These are phyloP conservation scores for Caenorhabditis remanei DNA, from an alignment of 1,140 invertebrate genomes.

Conservation along the genomic window DNA sequence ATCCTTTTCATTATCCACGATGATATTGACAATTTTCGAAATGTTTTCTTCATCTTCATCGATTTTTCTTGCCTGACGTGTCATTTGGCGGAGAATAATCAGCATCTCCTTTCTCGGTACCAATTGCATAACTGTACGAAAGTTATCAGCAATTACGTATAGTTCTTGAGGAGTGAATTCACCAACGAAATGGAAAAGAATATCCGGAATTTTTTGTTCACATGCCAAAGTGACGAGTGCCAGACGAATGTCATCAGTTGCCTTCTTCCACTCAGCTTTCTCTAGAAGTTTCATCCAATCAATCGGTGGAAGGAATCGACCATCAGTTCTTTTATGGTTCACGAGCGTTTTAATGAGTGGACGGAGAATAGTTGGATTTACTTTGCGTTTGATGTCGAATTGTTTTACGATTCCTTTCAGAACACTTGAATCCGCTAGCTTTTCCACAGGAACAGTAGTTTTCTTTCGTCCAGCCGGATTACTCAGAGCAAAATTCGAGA, in stretches of 20 bases:
- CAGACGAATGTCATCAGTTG: neutral
- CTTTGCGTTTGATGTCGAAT: neutral
- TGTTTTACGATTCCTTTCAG: neutral
- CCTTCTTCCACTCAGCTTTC: neutral
- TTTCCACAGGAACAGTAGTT: neutral
- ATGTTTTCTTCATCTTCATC: neutral
- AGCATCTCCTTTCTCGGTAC: neutral
- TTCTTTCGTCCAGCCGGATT: neutral
- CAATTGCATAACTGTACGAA: neutral
- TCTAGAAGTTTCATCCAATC: conserved; percentile 8
- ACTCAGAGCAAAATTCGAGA: neutral
- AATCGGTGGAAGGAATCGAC: conserved; percentile 19
- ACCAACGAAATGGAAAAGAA: neutral
- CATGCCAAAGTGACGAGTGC: neutral
- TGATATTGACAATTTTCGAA: neutral
- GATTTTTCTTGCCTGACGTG: neutral
- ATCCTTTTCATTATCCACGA: neutral
- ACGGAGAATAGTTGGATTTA: neutral
- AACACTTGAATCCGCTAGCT: neutral
- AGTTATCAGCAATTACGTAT: neutral
- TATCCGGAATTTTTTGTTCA: neutral
- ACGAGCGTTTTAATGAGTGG: neutral
- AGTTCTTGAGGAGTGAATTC: neutral
- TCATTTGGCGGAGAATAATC: neutral
- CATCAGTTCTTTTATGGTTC: neutral